Conservation (phyloP, 2,797 vertebrate genomes). For the Trichosurus vulpecula region DNA sequence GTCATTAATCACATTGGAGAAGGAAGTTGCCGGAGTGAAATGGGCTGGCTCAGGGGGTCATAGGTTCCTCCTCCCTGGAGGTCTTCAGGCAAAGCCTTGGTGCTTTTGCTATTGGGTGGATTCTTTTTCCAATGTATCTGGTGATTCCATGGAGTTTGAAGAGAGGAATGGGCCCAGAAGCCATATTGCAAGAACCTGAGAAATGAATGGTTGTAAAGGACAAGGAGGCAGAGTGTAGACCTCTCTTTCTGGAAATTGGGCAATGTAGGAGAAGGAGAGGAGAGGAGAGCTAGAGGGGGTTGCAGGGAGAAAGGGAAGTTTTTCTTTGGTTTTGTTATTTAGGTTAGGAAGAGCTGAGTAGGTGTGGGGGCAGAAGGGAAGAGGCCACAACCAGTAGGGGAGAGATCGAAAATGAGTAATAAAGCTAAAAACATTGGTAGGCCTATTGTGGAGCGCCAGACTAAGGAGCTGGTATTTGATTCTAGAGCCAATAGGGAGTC, state of each 20-base stretch:
- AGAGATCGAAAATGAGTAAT: background rate
- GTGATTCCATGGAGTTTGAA: background rate
- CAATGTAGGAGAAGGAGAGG: background rate
- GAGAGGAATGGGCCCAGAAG: background rate
- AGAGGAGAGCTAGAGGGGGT: background rate
- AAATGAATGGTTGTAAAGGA: background rate
- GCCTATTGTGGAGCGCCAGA: background rate
- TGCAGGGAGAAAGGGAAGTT: background rate
- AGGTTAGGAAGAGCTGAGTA: background rate
- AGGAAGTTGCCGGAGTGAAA: background rate
- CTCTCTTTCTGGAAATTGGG: background rate
- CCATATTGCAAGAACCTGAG: background rate
- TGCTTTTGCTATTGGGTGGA: background rate
- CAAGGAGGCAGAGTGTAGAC: background rate
- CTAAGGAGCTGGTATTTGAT: background rate
- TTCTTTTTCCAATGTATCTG: background rate
- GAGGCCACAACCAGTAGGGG: background rate
- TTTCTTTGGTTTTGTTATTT: background rate
- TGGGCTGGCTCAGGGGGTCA: background rate
- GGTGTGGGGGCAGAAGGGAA: background rate
- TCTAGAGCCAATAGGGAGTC: background rate
- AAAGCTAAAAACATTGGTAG: background rate
- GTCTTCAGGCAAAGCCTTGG: background rate
- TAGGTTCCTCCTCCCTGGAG: background rate
- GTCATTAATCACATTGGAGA: background rate